Evolutionary conservation across 2,888 invertebrate genomes (phyloP), one percentile per base, ranked within the genome.

Genomic region (Thereva nobilitata): DNA sequence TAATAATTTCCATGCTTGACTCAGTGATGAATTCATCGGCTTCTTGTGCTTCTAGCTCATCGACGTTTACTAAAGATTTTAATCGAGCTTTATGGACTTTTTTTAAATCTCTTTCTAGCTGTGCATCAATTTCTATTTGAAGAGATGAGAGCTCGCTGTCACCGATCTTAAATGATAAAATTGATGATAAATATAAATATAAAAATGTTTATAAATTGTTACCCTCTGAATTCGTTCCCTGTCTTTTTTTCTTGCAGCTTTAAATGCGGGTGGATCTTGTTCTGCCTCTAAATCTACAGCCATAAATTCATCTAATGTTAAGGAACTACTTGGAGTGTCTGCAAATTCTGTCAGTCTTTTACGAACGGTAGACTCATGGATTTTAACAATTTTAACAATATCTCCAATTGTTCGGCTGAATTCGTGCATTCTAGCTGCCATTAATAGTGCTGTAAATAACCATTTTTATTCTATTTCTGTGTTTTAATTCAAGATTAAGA

Each of bases 301-400:
- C 89, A 96, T 92, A 78, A 99, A 99, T 83, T 99, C 97, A 73
- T 98, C 97, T 37, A 97, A 83, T 0, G 98, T 97, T 63, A 99
- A 83, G 6, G 91, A 89, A 76, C 97, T 95, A 8, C 97, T 95
- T 0, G 98, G 96, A 0, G 99, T 99, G 73, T 95, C 95, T 0
- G 95, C 95, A 79, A 99, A 99, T 82, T 99, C 99, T 38, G 91
- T 86, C 45, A 99, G 83, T 68, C 93, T 86, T 83, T 96, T 97
- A 66, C 94, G 86, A 45, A 97, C 83, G 0, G 97, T 97, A 0
- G 93, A 90, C 80, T 97, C 95, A 76, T 97, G 95, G 10, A 97
- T 95, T 82, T 95, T 95, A 0, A 97, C 97, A 74, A 97, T 93
- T 77, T 92, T 91, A 10, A 97, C 91, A 56, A 98, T 89, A 77